Evolutionary conservation across 2,888 invertebrate species (phyloP), one percentile per base, ranked within the genome.

Genomic region (Hirtodrosophila histrioides): DNA sequence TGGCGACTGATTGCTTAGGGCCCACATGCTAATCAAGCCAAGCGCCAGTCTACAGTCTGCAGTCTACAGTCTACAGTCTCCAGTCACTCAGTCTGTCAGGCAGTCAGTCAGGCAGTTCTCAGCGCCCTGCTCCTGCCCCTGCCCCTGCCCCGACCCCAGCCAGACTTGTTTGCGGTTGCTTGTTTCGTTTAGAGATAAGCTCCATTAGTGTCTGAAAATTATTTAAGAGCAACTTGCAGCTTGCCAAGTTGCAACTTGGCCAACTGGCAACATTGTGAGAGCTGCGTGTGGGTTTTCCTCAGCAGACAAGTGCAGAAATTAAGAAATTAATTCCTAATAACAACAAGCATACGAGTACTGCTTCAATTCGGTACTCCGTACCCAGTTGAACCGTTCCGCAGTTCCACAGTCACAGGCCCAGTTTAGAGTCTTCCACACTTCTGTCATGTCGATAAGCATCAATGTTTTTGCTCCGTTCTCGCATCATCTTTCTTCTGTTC

Each of bases 191-290:
- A 89, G 76, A 85, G 91, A 91, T 91, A 91, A 91, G 89, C 90
- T 91, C 91, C 91, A 91, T 91, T 91, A 91, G 91, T 90, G 90
- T 89, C 90, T 90, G 84, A 57, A 82, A 86, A 78, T 88, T 83
- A 90, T 89, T 90, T 91, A 91, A 90, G 91, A 91, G 88, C 76
- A 46, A 51, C 54, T 58, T 50, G 44, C 43, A 36, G n/a, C 41
- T 17, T 17, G 17, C 17, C 54, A 36, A 37, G 49, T 54, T 51
- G 48, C 46, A 43, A 27, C 27, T 27, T 27, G 27, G 43, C 33
- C 43, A 62, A 56, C 41, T 71, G 29, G 63, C 66, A 61, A 75
- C 73, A 63, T 64, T 70, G 75, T 63, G 36, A 57, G 69, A 46
- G 35, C 62, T 60, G 58, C 56, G 58, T 68, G 72, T 67, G 62